Conservation (phyloP, 2,888 invertebrate species). For the Thymelicus lineola region DNA sequence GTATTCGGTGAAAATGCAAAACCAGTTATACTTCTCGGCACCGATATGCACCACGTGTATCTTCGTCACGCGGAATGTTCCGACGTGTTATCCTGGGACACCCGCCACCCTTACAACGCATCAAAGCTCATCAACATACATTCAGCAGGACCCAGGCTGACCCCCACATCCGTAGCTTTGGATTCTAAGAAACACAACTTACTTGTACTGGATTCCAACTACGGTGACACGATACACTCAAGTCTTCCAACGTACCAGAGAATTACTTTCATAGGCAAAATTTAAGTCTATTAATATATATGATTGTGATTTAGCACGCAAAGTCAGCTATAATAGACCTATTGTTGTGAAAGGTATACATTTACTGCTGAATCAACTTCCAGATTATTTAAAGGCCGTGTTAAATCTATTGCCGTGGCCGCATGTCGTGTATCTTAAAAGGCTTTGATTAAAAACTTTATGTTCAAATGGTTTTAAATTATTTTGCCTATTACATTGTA, state of each 20-base stretch:
- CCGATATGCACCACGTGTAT: constrained; percentile 60
- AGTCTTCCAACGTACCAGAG: constrained; percentile 67
- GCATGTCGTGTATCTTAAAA: no score
- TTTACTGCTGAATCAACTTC: constrained; percentile 2
- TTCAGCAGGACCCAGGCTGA: constrained; percentile 74
- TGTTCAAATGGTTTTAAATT: no score
- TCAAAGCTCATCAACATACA: constrained; percentile 79
- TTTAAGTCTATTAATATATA: neutral
- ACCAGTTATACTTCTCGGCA: constrained; percentile 62
- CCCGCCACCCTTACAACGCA: constrained; percentile 68
- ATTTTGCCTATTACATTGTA: no score
- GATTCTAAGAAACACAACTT: constrained; percentile 81
- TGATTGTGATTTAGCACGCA: neutral
- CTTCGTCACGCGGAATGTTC: constrained; percentile 84
- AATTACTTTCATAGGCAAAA: constrained; percentile 60
- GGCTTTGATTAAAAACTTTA: no score
- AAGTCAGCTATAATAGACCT: constrained; percentile 8
- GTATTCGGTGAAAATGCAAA: constrained; percentile 62
- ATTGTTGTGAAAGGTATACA: constrained; percentile 2
- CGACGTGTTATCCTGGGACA: constrained; percentile 86
- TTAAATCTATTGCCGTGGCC: neutral
- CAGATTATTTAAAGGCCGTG: constrained; percentile 1
- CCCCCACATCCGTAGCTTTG: constrained; percentile 84
- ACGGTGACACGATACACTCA: constrained; percentile 84
- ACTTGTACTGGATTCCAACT: constrained; percentile 86